Evolutionary conservation across 2,113 vertebrate genomes (phyloP), one percentile per base, ranked within the genome.

Genomic region (Gobio gobio): DNA sequence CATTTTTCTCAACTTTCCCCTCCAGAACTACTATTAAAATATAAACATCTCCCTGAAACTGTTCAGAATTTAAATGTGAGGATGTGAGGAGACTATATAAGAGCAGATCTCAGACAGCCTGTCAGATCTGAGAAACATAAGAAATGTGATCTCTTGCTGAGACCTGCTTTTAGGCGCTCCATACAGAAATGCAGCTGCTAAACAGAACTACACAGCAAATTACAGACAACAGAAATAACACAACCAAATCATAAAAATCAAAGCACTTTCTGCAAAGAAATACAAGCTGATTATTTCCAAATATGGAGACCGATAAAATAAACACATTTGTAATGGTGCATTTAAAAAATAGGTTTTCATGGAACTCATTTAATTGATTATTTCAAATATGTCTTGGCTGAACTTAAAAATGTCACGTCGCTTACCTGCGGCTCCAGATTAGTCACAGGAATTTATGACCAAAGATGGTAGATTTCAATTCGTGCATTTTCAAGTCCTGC

Each of bases 1-100:
- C 72, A n/a, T 24, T 74, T 74, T n/a, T 74, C n/a, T 74, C 13
- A 26, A 74, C 49, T 74, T n/a, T 24, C 43, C 72, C 43, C n/a
- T 74, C 45, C 72, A 16, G 43, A 43, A 49, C 2, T 47, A 18
- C 1, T 49, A 76, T 76, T 22, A 29, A 54, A 49, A 51, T 76
- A 20, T 10, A 54, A 76, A 76, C 26, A 76, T 76, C 47, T 76
- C 73, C 14, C 74, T 18, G 74, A 49, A 51, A 76, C 43, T 10
- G 73, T 54, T 76, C 74, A 54, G 74, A 54, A 76, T 76, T 76
- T 4, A 76, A 12, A 22, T 54, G 24, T 51, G 72, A 12, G 10
- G 73, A 51, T 66, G 43, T 64, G 73, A 84, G 56, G 45, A 61
- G 58, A 63, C 10, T 77, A 33, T 64, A 49, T 64, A 76, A 63